Evolutionary conservation across 2,888 invertebrate species (phyloP), one percentile per base, ranked within the genome.

Genomic region (Caradrina clavipalpis): DNA sequence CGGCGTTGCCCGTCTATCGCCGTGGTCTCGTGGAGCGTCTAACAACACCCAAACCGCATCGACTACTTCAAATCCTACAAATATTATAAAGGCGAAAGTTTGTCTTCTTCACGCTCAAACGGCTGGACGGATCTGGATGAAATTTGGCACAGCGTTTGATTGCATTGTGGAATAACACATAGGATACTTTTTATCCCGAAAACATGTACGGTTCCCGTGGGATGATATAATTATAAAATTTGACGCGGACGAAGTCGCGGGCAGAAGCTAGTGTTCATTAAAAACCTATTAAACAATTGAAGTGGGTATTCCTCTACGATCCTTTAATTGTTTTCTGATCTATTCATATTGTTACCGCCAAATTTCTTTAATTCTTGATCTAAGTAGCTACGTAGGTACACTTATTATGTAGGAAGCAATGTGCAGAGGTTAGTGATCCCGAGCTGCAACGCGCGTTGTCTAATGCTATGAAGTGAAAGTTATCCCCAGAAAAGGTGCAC

Each of bases 381-480:
- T 35, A 35, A 6, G n/a, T 35, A 6, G 8, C 6, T 35, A 13
- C 13, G 39, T 39, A 39, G 61, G 5, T 51, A 56, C 45, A 19
- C 39, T 68, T 76, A 45, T 55, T 56, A 51, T 42, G 60, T 49
- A 54, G 47, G 26, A 54, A 19, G 42, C 31, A 47, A 56, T 45
- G 59, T 26, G 42, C 55, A 42, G 21, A 65, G 65, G 75, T 75
- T 60, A 75, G 31, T 75, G 75, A 73, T 56, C 74, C 59, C 65
- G 26, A 26, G 39, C 21, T 39, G 45, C 26, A 21, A 21, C 45
- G 26, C 45, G 45, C 26, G 26, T 17, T 22, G 50, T 19, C 26
- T 21, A 62, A 11, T 39, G 61, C 15, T 64, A 51, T 47, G 21
- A 61, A 72, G 73, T 51, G 58, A 63, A 75, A 72, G 78, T 63